Evolutionary conservation across 2,113 vertebrate species (phyloP).

Genomic region (Murina feae): DNA sequence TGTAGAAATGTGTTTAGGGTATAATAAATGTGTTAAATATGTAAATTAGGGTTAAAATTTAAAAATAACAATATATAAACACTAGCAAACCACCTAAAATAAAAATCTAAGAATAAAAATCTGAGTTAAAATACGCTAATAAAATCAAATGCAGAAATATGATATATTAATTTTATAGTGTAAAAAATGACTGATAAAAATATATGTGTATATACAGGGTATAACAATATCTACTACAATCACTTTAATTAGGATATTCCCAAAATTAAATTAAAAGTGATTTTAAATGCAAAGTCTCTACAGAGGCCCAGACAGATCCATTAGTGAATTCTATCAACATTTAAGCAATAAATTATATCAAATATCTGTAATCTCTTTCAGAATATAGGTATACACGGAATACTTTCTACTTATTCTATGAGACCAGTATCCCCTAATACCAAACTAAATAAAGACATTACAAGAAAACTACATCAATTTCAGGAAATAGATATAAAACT

Average conservation of each 20-base stretch:
- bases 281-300: background rate
- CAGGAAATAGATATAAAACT: background rate
- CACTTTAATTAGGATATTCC: background rate
- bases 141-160: background rate
- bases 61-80: background rate
- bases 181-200: background rate
- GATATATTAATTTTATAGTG: background rate
- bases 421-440: background rate
- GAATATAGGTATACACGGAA: background rate
- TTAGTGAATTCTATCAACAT: background rate
- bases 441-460: background rate
- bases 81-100: background rate
- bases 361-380: background rate
- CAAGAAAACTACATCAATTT: background rate
- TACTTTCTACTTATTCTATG: background rate
- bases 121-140: background rate
- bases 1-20: background rate
- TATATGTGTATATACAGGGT: background rate
- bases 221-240: background rate
- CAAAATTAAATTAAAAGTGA: background rate
- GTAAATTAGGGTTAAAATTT: background rate
- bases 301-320: background rate
- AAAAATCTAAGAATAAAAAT: background rate
- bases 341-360: background rate
- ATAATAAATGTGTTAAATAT: background rate